Base-by-base conservation (phyloP, 2,113 vertebrate genomes). In the Bostrychus sinensis region DNA sequence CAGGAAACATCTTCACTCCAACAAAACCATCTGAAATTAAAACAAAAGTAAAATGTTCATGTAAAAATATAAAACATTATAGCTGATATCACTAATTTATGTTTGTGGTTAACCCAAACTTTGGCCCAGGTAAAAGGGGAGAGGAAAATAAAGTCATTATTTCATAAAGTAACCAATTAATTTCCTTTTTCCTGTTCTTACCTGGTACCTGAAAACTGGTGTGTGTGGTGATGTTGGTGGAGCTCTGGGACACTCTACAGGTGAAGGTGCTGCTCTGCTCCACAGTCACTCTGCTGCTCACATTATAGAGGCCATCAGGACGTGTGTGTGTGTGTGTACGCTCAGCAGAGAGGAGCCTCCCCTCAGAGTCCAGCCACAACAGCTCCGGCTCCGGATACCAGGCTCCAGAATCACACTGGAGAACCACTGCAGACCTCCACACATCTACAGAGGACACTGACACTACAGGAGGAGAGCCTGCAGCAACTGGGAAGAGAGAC, bases 301-400 rank as follows among this genome's bases (percentile, higher is more conserved):
- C 48, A 5, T n/a, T 7, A 16, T 28, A 51, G 48, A 51, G 13
- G 25, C 25, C 25, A 2, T 28, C 48, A 16, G 25, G 25, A 1
- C 5, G 1, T 2, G 48, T 16, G 13, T 6, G 5, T 26, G 48
- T 7, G 25, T 7, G n/a, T n/a, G n/a, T n/a, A n/a, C n/a, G 48
- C 12, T n/a, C 25, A 5, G 6, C 48, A 28, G 48, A 26, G 13
- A 51, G 25, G 5, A n/a, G 5, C 23, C 7, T 16, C 7, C 48
- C 48, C 14, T 51, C 48, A 51, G 48, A 51, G 48, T 51, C 48
- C 25, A 28, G 48, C 48, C 48, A 51, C 48, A 3, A n/a, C 48
- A 51, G 48, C 48, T 51, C 25, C 7, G 48, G 48, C 48, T n/a
- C 23, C 14, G 48, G 48, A 13, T 8, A 51, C 48, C 48, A 51